These are phyloP conservation scores for Meloidogyne chitwoodi DNA, from an alignment of 1,140 invertebrate species.

Conservation along the genomic window DNA sequence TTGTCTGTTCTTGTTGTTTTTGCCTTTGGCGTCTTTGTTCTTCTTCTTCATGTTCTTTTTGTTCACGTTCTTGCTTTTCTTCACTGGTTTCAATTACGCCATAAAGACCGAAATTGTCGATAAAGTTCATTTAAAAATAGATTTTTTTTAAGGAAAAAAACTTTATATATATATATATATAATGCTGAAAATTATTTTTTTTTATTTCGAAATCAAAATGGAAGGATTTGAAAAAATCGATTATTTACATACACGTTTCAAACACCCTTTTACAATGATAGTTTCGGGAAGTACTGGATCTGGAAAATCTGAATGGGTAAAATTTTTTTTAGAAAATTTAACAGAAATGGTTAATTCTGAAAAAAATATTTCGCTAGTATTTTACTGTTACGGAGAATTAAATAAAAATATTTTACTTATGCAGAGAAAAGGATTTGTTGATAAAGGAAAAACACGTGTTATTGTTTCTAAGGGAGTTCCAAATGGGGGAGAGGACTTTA, in stretches of 20 bases:
- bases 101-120: too few relatives aligned
- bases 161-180: neutral
- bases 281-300: conserved; percentile 19
- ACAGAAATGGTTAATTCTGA: neutral
- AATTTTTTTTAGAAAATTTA: neutral
- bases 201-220: neutral
- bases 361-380: neutral
- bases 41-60: too few relatives aligned
- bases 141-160: too few relatives aligned
- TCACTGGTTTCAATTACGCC: too few relatives aligned
- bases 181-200: neutral
- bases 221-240: neutral
- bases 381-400: conserved; percentile 30
- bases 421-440: neutral
- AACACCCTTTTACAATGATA: conserved; percentile 26
- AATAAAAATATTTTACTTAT: conserved; percentile 21
- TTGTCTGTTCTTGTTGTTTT: too few relatives aligned
- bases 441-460: neutral
- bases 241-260: conserved; percentile 8
- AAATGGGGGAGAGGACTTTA: neutral
- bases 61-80: too few relatives aligned
- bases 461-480: neutral
- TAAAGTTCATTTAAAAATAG: too few relatives aligned
- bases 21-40: too few relatives aligned
- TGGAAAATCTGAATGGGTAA: conserved; percentile 24